These are phyloP conservation scores for Polylopha cassiicola DNA, from an alignment of 2,888 invertebrate genomes.

Conservation along the genomic window DNA sequence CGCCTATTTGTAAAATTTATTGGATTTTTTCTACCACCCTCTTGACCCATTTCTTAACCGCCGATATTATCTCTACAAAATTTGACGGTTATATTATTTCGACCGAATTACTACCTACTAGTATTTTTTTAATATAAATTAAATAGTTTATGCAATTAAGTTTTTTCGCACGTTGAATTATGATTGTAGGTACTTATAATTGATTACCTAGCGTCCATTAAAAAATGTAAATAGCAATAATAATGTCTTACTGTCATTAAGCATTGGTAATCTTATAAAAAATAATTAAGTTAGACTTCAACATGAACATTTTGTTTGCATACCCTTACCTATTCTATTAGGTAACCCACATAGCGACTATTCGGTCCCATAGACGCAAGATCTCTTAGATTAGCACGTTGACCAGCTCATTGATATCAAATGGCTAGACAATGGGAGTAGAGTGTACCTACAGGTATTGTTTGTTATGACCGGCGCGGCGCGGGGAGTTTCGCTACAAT, in stretches of 20 bases:
- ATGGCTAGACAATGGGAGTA: conserved; percentile 66
- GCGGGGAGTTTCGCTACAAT: conserved; percentile 76
- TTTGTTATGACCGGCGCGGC: conserved; percentile 61
- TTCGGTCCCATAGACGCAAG: too few relatives aligned
- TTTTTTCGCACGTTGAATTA: conserved; percentile 7
- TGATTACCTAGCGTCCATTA: background rate
- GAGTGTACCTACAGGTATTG: conserved; percentile 65
- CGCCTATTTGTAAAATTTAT: conserved; percentile 63
- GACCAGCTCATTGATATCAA: too few relatives aligned
- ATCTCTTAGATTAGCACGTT: too few relatives aligned
- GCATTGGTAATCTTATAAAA: too few relatives aligned
- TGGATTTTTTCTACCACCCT: conserved; percentile 51
- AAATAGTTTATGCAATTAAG: conserved; percentile 33
- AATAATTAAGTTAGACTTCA: too few relatives aligned
- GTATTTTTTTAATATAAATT: conserved; percentile 23
- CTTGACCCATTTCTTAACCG: conserved; percentile 63
- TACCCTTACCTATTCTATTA: too few relatives aligned
- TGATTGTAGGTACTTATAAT: conserved; percentile 5
- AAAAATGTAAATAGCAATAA: too few relatives aligned
- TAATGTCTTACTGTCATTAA: too few relatives aligned
- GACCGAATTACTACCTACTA: conserved; percentile 37
- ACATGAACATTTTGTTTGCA: too few relatives aligned
- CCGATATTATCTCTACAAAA: conserved; percentile 50
- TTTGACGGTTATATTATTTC: conserved; percentile 48
- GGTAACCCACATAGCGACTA: too few relatives aligned